A percentile compares a stretch with the other conserved stretches of the same genome.
These are phyloP conservation scores for Eupleurogrammus muticus DNA, from an alignment of 2,797 vertebrate species.

Conservation along the genomic window DNA sequence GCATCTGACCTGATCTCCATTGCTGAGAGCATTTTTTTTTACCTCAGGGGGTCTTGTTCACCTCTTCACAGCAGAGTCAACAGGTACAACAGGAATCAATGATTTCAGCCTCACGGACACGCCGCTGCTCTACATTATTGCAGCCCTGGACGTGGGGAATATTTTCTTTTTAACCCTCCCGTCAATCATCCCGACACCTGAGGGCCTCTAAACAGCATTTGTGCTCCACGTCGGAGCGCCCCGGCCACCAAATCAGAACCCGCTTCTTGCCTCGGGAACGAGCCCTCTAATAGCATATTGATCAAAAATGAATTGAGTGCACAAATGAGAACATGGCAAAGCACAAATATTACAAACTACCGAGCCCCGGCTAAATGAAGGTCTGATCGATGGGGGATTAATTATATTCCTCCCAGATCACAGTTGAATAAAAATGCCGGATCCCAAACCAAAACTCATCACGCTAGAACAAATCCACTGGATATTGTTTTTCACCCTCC, in stretches of 20 bases:
- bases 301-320: conserved; percentile 83
- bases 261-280: conserved; percentile 64
- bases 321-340: conserved; percentile 75
- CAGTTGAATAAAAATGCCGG: conserved; percentile 60
- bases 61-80: conserved; percentile 43
- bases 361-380: conserved; percentile 68
- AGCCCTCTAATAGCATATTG: conserved; percentile 85
- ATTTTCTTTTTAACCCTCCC: conserved; percentile 61
- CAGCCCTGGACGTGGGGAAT: conserved; percentile 61
- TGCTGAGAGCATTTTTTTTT: conserved; percentile 37
- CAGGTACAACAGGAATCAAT: conserved; percentile 69
- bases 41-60: conserved; percentile 63
- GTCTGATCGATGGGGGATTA: conserved; percentile 84
- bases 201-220: conserved; percentile 48
- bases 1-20: conserved; percentile 32
- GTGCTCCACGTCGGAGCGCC: conserved; percentile 6
- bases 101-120: conserved; percentile 61
- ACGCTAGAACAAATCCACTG: conserved; percentile 24
- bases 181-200: conserved; percentile 37
- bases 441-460: conserved; percentile 22
- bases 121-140: conserved; percentile 49
- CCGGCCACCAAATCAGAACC: conserved; percentile 39
- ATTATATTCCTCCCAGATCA: conserved; percentile 74
- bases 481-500: conserved; percentile 6
- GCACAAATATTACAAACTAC: conserved; percentile 82